Percentiles rank a stretch among this genome's conserved stretches.
These are phyloP conservation scores for Platichthys flesus DNA, from an alignment of 2,113 vertebrate genomes.

Conservation along the genomic window DNA sequence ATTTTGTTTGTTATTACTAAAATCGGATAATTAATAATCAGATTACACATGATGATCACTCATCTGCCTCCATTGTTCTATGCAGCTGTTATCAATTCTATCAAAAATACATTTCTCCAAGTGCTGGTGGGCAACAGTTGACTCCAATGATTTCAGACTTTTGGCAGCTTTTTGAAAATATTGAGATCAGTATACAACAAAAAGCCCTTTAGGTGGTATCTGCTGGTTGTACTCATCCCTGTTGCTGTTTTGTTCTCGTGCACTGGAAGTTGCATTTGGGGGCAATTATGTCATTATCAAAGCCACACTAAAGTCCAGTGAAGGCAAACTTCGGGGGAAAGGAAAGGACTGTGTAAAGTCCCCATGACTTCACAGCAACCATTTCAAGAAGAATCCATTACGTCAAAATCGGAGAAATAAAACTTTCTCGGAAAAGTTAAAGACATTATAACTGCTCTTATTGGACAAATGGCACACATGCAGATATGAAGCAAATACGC, in stretches of 20 bases:
- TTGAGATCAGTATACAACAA: conserved; percentile 9
- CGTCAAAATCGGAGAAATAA: background rate
- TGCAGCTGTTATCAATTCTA: conserved; percentile 42
- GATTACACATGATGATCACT: background rate
- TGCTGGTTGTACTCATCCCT: conserved; percentile 3
- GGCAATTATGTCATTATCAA: conserved; percentile 36
- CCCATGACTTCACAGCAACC: conserved; percentile 18
- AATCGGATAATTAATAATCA: conserved; percentile 11
- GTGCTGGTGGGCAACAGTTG: conserved; percentile 22
- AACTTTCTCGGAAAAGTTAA: background rate
- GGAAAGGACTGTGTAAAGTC: background rate
- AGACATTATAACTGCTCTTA: background rate
- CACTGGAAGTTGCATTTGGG: conserved; percentile 28
- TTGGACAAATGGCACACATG: background rate
- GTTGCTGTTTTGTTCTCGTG: conserved; percentile 29
- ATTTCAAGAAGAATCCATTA: conserved; percentile 1
- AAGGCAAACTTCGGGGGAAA: conserved; percentile 11
- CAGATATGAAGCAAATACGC: background rate
- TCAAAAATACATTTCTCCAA: conserved; percentile 19
- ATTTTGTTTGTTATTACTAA: conserved; percentile 2
- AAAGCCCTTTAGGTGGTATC: conserved; percentile 3
- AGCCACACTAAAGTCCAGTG: conserved; percentile 30
- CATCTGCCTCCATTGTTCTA: conserved; percentile 30
- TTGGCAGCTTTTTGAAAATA: conserved; percentile 30
- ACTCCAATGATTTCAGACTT: conserved; percentile 23